Evolutionary conservation across 1,140 invertebrate genomes (phyloP).

Genomic region (Bombyx mandarina): DNA sequence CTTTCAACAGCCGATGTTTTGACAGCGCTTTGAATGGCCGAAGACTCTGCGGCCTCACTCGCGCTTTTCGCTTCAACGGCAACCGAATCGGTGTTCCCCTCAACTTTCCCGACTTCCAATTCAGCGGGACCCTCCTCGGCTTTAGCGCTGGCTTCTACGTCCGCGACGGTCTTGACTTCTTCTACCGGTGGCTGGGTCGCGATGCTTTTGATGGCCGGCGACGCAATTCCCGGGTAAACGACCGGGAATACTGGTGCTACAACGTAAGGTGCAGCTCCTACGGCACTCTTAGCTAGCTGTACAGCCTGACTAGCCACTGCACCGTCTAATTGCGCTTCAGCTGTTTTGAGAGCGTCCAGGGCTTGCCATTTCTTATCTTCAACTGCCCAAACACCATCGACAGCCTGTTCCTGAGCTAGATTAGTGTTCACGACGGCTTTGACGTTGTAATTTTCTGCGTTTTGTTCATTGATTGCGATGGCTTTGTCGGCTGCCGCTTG

Average conservation of each 20-base stretch:
- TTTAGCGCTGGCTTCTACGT: slow-evolving; percentile 3
- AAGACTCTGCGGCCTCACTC: slow-evolving; percentile 10
- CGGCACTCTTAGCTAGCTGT: slow-evolving; percentile 12
- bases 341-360: slow-evolving; percentile 28
- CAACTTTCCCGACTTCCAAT: slow-evolving; percentile 6
- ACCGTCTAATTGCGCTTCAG: slow-evolving; percentile 32
- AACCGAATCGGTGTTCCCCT: slow-evolving; percentile 1
- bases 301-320: slow-evolving; percentile 25
- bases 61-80: slow-evolving; percentile 11
- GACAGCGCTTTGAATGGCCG: not conserved
- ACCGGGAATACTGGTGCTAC: slow-evolving; percentile 11
- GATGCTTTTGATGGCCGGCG: slow-evolving; percentile 5
- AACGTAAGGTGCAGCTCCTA: slow-evolving; percentile 7
- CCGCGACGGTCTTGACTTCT: not conserved
- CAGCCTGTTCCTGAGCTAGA: slow-evolving; percentile 27
- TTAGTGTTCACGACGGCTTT: slow-evolving; percentile 29
- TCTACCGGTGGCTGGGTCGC: not conserved
- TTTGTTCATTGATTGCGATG: slow-evolving; percentile 28
- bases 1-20: too few species aligned
- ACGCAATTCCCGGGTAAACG: slow-evolving; percentile 11
- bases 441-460: slow-evolving; percentile 31
- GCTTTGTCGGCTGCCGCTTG: slow-evolving; percentile 31
- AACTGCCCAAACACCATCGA: slow-evolving; percentile 29
- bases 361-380: slow-evolving; percentile 50
- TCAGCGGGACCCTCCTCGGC: slow-evolving; percentile 6